These are phyloP conservation scores for Notodromas monacha DNA, from an alignment of 2,888 invertebrate species.

Conservation along the genomic window DNA sequence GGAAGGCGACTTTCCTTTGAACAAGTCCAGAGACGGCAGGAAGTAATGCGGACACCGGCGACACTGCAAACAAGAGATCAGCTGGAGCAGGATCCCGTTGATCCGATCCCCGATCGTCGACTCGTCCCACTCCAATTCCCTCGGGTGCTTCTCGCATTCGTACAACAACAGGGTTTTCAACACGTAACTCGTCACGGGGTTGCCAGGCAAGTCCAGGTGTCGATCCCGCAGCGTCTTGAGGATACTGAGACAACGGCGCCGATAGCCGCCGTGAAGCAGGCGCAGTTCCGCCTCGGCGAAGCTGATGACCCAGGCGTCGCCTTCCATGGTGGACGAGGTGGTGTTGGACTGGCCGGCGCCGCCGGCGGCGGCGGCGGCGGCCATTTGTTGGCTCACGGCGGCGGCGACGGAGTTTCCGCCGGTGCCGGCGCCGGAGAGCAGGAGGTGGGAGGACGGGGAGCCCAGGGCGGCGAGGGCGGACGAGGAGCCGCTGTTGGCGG, in stretches of 20 bases:
- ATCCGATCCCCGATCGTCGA: slow-evolving; percentile 56
- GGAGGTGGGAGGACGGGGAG: too few species aligned
- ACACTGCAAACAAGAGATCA: slow-evolving; percentile 85
- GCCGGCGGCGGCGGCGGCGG: too few species aligned
- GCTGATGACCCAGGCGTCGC: slow-evolving; percentile 71
- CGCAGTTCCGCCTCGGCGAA: slow-evolving; percentile 70
- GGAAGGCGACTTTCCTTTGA: slow-evolving; percentile 62
- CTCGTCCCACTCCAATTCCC: slow-evolving; percentile 79
- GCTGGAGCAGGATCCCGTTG: slow-evolving; percentile 67
- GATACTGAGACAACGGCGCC: slow-evolving; percentile 51
- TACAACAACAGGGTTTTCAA: slow-evolving; percentile 45
- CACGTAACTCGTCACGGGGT: slow-evolving; percentile 55
- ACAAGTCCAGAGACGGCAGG: slow-evolving; percentile 60
- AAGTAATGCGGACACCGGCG: slow-evolving; percentile 80
- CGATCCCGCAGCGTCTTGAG: slow-evolving; percentile 61
- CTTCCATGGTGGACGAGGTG: too few species aligned
- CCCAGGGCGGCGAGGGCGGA: too few species aligned
- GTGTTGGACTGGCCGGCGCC: too few species aligned
- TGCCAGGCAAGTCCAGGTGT: slow-evolving; percentile 59
- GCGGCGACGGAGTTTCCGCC: too few species aligned
- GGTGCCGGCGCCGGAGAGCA: too few species aligned
- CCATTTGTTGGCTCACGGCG: too few species aligned
- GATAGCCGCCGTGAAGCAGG: slow-evolving; percentile 49
- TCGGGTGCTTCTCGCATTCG: slow-evolving; percentile 83
- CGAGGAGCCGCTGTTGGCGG: too few species aligned